These are phyloP conservation scores for Pangasius krempfi DNA, from an alignment of 2,797 vertebrate genomes.

Conservation along the genomic window DNA sequence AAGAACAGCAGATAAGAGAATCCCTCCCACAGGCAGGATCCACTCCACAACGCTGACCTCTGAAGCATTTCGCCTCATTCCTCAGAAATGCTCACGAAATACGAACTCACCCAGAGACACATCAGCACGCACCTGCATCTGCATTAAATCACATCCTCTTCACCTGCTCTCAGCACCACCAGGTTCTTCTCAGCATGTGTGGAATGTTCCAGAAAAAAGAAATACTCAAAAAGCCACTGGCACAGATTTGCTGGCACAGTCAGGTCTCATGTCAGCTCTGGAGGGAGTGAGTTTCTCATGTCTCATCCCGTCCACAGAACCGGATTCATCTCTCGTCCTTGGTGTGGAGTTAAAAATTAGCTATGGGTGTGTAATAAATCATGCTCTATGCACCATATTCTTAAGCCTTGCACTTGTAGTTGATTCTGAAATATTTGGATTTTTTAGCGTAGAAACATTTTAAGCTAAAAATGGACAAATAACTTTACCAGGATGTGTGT, in stretches of 20 bases:
- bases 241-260: constrained; percentile 12
- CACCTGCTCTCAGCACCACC: constrained; percentile 24
- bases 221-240: constrained; percentile 3
- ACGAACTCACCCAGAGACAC: constrained; percentile 1
- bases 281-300: background rate
- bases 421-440: background rate
- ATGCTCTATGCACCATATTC: background rate
- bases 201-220: constrained; percentile 30
- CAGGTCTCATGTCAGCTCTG: constrained; percentile 9
- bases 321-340: background rate
- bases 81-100: background rate
- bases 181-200: constrained; percentile 3
- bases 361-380: no score
- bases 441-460: background rate
- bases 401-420: background rate
- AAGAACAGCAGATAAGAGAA: background rate
- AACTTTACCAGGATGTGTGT: background rate
- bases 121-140: constrained; percentile 33
- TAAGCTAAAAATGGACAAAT: background rate
- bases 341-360: no score
- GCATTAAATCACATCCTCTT: constrained; percentile 37
- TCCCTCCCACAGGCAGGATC: background rate
- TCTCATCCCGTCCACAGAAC: background rate
- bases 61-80: constrained; percentile 35
- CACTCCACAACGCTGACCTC: background rate